Evolutionary conservation across 2,113 vertebrate genomes (phyloP).

Genomic region (Forbesichthys agassizii): DNA sequence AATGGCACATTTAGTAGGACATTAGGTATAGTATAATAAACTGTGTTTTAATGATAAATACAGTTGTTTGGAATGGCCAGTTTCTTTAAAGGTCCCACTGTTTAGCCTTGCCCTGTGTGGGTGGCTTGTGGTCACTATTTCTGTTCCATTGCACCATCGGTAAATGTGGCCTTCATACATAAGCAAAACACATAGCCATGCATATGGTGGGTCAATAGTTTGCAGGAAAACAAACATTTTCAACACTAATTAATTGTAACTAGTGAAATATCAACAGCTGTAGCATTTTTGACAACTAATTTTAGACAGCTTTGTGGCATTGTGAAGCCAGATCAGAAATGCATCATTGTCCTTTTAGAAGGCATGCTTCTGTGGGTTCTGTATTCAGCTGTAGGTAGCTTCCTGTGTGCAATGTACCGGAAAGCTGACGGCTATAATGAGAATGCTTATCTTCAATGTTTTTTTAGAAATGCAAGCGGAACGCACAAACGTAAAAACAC

Average conservation of each 20-base stretch:
- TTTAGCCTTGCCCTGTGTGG: constrained; percentile 13
- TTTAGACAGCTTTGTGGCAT: background rate
- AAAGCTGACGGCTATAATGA: constrained; percentile 17
- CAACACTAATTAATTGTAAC: too few species aligned
- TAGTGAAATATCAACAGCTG: too few species aligned
- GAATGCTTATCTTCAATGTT: background rate
- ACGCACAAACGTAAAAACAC: too few species aligned
- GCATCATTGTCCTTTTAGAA: constrained; percentile 1
- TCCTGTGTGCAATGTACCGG: constrained; percentile 53
- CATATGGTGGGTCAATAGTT: too few species aligned
- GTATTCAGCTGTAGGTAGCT: constrained; percentile 28
- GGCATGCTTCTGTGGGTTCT: constrained; percentile 9
- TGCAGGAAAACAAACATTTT: too few species aligned
- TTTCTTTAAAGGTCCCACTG: background rate
- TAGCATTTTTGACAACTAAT: background rate
- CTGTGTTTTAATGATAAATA: background rate
- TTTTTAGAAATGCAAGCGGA: background rate
- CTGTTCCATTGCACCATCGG: background rate
- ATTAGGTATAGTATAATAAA: background rate
- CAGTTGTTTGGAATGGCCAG: background rate
- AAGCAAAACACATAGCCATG: background rate
- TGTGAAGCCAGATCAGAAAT: background rate
- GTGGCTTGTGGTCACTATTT: constrained; percentile 5
- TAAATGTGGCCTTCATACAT: background rate
- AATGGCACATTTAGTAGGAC: too few species aligned